Evolutionary conservation across 2,113 vertebrate genomes (phyloP).

Genomic region (Poeciliopsis prolifica): DNA sequence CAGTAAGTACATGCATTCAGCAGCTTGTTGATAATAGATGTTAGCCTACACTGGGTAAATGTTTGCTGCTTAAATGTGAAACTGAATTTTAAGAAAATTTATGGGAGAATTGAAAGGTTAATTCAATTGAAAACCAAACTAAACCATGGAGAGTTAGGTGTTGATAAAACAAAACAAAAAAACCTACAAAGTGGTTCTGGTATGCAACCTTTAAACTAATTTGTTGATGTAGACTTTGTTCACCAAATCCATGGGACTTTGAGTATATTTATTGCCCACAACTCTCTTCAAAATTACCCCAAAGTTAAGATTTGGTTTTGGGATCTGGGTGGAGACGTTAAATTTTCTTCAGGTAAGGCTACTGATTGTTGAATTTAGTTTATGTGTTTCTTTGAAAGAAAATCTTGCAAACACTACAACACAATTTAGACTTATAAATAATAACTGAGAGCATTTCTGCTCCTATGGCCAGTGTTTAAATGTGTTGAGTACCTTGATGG

Average conservation of each 20-base stretch:
- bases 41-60: not conserved
- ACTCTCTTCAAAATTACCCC: not conserved
- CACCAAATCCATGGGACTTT: not conserved
- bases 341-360: not conserved
- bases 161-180: too few relatives aligned
- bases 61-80: not conserved
- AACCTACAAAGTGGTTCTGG: too few relatives aligned
- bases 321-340: not conserved
- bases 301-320: not conserved
- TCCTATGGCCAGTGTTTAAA: not conserved
- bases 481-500: slow-evolving; percentile 83
- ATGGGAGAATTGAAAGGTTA: too few relatives aligned
- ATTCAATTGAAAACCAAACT: too few relatives aligned
- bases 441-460: not conserved
- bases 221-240: not conserved
- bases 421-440: not conserved
- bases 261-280: not conserved
- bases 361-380: not conserved
- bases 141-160: too few relatives aligned
- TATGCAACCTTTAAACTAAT: not conserved
- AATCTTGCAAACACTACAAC: not conserved
- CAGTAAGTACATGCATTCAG: slow-evolving; percentile 12
- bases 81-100: not conserved
- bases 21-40: slow-evolving; percentile 2
- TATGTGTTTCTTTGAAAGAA: not conserved